A percentile compares a stretch with the other conserved stretches of the same genome.
phyloP scores from a whole-genome alignment of 2,888 invertebrate genomes.

The Artemia sp. region DNA sequence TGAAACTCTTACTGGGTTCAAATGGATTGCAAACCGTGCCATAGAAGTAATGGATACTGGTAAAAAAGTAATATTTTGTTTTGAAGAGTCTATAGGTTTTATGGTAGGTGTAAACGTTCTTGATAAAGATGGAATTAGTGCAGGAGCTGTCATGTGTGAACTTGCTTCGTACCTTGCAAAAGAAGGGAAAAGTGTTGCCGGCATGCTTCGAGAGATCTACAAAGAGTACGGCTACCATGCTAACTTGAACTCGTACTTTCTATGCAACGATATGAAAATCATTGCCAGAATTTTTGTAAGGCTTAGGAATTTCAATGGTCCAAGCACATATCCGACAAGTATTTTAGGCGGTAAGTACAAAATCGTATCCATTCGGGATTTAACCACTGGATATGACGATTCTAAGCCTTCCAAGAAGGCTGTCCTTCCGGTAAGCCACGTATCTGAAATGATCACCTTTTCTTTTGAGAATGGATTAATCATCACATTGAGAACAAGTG shows the following conservation, averaged over 20 bases:
- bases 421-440: slow-evolving; percentile 45
- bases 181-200: slow-evolving; percentile 34
- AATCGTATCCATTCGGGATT: slow-evolving; percentile 58
- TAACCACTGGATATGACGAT: slow-evolving; percentile 71
- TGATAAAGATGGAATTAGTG: too few species aligned
- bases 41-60: slow-evolving; percentile 50
- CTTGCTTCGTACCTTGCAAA: slow-evolving; percentile 50
- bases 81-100: slow-evolving; percentile 30
- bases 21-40: slow-evolving; percentile 93
- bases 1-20: slow-evolving; percentile 95
- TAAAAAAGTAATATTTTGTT: slow-evolving; percentile 72
- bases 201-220: slow-evolving; percentile 55
- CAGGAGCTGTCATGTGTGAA: slow-evolving; percentile 61
- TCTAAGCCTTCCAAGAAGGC: slow-evolving; percentile 50
- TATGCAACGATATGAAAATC: slow-evolving; percentile 53
- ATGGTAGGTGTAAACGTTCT: slow-evolving; percentile 30
- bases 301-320: slow-evolving; percentile 52
- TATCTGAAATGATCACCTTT: slow-evolving; percentile 85
- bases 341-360: slow-evolving; percentile 44
- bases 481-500: slow-evolving; percentile 80
- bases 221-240: slow-evolving; percentile 69
- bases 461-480: slow-evolving; percentile 67
- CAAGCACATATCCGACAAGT: slow-evolving; percentile 46
- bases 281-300: slow-evolving; percentile 60
- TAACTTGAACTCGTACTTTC: slow-evolving; percentile 58